These are phyloP conservation scores for Esox niger DNA, from an alignment of 2,113 vertebrate genomes.

Conservation along the genomic window DNA sequence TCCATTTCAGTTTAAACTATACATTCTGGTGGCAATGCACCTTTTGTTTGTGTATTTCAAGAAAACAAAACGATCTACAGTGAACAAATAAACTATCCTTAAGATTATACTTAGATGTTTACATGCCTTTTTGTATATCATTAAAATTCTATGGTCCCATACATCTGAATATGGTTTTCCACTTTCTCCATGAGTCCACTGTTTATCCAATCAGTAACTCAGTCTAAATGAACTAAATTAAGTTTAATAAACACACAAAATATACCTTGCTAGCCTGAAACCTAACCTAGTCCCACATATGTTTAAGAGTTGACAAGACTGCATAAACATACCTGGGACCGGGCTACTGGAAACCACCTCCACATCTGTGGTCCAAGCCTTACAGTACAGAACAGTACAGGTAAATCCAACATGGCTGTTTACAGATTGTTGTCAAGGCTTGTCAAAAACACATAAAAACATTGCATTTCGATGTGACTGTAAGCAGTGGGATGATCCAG, in stretches of 20 bases:
- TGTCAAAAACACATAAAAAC: not conserved
- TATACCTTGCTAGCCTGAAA: conserved; percentile 10
- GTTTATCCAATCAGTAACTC: conserved; percentile 33
- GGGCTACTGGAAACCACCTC: too few species aligned
- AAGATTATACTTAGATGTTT: not conserved
- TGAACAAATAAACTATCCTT: not conserved
- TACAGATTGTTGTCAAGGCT: not conserved
- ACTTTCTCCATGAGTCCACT: conserved; percentile 9
- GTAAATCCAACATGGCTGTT: not conserved
- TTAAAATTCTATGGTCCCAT: conserved; percentile 5
- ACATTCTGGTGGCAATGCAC: too few species aligned
- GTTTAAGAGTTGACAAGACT: too few species aligned
- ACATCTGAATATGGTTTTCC: conserved; percentile 40
- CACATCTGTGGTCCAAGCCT: too few species aligned
- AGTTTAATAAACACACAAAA: conserved; percentile 35
- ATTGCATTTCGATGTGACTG: too few species aligned
- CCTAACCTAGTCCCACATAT: too few species aligned
- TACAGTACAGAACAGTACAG: not conserved
- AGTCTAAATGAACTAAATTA: conserved; percentile 36
- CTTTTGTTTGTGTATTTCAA: too few species aligned
- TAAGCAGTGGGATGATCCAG: not conserved
- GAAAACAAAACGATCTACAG: too few species aligned
- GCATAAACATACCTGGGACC: too few species aligned
- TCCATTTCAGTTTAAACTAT: too few species aligned
- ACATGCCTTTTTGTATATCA: not conserved